Conservation (phyloP, 2,113 vertebrate species). For the Sylvicapra grimmia region DNA sequence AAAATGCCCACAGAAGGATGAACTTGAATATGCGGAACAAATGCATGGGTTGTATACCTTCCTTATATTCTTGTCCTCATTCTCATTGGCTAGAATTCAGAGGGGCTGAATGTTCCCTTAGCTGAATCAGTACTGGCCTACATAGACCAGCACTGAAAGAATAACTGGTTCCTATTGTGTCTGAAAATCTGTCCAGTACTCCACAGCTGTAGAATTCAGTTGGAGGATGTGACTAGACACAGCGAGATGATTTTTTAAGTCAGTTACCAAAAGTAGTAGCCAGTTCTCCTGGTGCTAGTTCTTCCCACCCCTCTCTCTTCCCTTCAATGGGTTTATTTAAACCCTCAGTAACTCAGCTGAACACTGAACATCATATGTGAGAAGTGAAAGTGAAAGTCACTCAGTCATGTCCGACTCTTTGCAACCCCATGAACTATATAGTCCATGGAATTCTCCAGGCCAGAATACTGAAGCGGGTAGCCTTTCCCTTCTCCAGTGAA, state of each 20-base stretch:
- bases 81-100: neutral
- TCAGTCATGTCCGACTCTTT: neutral
- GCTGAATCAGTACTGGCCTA: neutral
- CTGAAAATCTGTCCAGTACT: neutral
- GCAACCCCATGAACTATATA: neutral
- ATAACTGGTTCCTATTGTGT: neutral
- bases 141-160: neutral
- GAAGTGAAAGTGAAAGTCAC: neutral
- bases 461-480: neutral
- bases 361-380: neutral
- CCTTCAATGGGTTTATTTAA: neutral
- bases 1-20: neutral
- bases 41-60: neutral
- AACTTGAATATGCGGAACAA: neutral
- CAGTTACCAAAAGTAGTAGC: neutral
- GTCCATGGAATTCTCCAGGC: neutral
- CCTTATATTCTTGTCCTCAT: neutral
- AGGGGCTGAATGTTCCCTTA: neutral
- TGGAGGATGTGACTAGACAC: neutral
- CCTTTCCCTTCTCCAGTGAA: neutral
- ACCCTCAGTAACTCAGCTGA: neutral
- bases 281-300: neutral
- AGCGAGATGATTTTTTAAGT: neutral
- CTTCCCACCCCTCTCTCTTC: neutral
- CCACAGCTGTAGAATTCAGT: neutral